Evolutionary conservation across 2,113 vertebrate genomes (phyloP).

Genomic region (Engystomops pustulosus): DNA sequence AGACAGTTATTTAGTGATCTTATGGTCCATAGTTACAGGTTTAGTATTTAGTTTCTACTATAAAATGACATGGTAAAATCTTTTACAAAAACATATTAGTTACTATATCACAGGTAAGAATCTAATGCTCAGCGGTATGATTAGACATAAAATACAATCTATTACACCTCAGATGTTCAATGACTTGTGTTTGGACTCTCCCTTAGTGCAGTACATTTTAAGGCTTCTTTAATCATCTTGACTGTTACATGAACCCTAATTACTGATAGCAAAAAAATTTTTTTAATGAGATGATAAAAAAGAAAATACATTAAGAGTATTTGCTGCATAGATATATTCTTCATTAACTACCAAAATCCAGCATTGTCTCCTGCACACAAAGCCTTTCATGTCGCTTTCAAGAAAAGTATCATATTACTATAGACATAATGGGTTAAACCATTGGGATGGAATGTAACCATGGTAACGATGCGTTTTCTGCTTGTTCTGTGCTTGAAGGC

Average conservation of each 20-base stretch:
- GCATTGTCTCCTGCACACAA: constrained; percentile 3
- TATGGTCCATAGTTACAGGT: too few species aligned
- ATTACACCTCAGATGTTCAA: background rate
- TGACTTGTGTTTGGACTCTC: background rate
- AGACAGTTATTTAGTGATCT: too few species aligned
- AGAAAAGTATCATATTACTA: constrained; percentile 10
- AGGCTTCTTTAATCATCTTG: constrained; percentile 31
- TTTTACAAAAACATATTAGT: background rate
- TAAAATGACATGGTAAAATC: background rate
- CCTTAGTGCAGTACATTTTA: background rate
- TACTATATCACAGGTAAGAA: background rate
- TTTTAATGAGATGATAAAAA: constrained; percentile 48
- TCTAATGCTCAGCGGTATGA: too few species aligned
- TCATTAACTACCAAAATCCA: background rate
- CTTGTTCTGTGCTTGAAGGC: constrained; percentile 57
- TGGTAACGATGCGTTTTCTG: constrained; percentile 48
- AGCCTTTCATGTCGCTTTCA: background rate
- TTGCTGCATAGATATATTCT: background rate
- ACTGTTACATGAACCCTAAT: constrained; percentile 44
- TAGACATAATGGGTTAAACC: constrained; percentile 49
- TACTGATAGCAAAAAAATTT: constrained; percentile 47
- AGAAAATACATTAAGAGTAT: constrained; percentile 22
- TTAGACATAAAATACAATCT: background rate
- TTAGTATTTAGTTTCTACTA: background rate
- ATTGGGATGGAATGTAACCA: constrained; percentile 54